Evolutionary conservation across 2,113 vertebrate species (phyloP), one percentile per base, ranked within the genome.

Genomic region (Nipponia nippon): DNA sequence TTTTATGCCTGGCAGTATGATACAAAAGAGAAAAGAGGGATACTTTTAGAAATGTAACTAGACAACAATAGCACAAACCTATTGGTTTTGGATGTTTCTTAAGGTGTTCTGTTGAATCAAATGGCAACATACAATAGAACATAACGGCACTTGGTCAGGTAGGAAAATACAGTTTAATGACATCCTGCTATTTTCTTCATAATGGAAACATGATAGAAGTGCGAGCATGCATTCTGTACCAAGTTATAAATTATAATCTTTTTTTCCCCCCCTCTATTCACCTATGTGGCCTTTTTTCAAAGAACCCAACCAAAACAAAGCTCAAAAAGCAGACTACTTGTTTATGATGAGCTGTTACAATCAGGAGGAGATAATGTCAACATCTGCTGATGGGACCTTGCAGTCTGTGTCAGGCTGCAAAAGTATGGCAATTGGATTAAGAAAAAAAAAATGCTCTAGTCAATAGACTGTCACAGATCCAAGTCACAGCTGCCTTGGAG

Each of bases 361-460:
- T 87, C 72, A 83, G 88, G 52, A 94, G 70, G 79, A 91, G 95
- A 93, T 87, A 95, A 95, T 82, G 96, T 90, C 87, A 95, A 84
- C 93, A 96, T 97, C 89, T 97, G 70, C 86, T 85, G 75, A 85
- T 95, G 89, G 93, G 83, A 92, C 69, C 52, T 81, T 85, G 83
- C 46, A 91, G 93, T 49, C 70, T 95, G 93, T 89, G 89, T 97
- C 88, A 95, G 77, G 67, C 80, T 94, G 69, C 89, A 92, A 67
- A 90, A 96, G 38, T 94, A 79, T 94, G 75, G 84, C 77, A 97
- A 98, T 98, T 96, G 78, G 95, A 96, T 95, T 93, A 89, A 52
- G 56, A 30, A 90, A 44, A 82, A 80, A 87, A 91, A 73, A 73
- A 94, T 44, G 42, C 61, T 87, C 6, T 72, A 87, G 81, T 96